Conservation (phyloP, 1,140 invertebrate genomes). For the Temnothorax curvispinosus region DNA sequence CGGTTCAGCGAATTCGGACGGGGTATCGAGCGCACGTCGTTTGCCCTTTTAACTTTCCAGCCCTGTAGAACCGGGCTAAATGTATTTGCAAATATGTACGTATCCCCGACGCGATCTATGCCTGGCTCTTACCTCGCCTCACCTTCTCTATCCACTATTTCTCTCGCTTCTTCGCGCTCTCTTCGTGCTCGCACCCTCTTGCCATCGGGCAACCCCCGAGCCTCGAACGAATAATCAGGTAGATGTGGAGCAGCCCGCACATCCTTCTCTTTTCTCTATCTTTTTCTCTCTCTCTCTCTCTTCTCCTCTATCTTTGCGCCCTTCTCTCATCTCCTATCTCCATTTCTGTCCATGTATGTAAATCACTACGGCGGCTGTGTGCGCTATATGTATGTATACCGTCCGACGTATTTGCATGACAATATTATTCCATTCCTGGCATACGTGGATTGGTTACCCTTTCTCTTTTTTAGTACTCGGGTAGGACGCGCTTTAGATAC, state of each 20-base stretch:
- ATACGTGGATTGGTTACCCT: conserved; percentile 76
- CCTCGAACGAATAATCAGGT: conserved; percentile 81
- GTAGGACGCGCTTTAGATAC: conserved; percentile 28
- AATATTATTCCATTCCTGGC: conserved; percentile 79
- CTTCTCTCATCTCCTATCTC: conserved; percentile 51
- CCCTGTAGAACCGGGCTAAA: conserved; percentile 77
- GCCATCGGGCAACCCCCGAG: conserved; percentile 47
- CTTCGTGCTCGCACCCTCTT: conserved; percentile 49
- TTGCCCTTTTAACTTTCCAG: conserved; percentile 83
- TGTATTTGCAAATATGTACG: conserved; percentile 85
- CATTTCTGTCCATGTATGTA: conserved; percentile 76
- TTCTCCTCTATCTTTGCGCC: conserved; percentile 58
- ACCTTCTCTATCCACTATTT: conserved; percentile 30
- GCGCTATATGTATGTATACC: conserved; percentile 60
- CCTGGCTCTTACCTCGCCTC: conserved; percentile 60
- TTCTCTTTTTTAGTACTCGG: conserved; percentile 58
- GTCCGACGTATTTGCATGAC: conserved; percentile 81
- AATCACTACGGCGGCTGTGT: conserved; percentile 76
- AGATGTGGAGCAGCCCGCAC: conserved; percentile 68
- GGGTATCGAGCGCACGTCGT: conserved; percentile 76
- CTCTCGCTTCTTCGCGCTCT: conserved; percentile 3
- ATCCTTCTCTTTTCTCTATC: neutral
- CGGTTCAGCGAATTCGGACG: conserved; percentile 77
- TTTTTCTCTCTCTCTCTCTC: neutral
- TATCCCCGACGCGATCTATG: conserved; percentile 75